phyloP scores from a whole-genome alignment of 2,113 vertebrate species.

The Octodon degus region DNA sequence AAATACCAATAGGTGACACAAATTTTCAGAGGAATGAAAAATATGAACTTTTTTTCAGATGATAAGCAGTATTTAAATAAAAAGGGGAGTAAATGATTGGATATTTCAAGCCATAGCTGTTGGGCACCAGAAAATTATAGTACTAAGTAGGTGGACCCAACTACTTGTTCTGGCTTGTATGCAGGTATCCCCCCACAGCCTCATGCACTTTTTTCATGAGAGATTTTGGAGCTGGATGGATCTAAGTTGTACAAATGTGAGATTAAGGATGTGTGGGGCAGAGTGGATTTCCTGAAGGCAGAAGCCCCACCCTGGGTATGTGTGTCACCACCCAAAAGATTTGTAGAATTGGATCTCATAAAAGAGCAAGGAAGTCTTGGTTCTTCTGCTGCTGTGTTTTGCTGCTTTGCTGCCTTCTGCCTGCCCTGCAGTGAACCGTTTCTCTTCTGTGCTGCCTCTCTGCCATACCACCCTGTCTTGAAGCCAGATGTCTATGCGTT shows the following conservation, averaged over 20 bases:
- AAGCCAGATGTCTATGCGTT: background rate
- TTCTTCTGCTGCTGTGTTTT: background rate
- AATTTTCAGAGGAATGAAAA: background rate
- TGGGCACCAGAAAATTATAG: background rate
- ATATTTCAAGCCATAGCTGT: background rate
- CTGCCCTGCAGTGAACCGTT: background rate
- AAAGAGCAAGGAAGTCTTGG: background rate
- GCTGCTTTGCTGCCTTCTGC: background rate
- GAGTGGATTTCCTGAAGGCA: too few species aligned
- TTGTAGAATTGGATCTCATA: too few species aligned
- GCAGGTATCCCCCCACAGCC: background rate
- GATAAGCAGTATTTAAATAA: background rate
- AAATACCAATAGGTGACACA: background rate
- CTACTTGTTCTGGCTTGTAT: too few species aligned
- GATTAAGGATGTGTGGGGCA: background rate
- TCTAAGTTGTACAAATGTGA: background rate
- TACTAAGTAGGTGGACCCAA: background rate
- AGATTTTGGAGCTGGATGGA: background rate
- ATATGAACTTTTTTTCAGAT: background rate
- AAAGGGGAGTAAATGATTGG: background rate
- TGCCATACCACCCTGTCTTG: background rate
- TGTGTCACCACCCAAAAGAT: too few species aligned
- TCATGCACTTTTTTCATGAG: background rate
- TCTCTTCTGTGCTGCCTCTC: background rate
- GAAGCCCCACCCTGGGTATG: too few species aligned